Evolutionary conservation across 2,113 vertebrate species (phyloP).

Genomic region (Coracopsis vasa): DNA sequence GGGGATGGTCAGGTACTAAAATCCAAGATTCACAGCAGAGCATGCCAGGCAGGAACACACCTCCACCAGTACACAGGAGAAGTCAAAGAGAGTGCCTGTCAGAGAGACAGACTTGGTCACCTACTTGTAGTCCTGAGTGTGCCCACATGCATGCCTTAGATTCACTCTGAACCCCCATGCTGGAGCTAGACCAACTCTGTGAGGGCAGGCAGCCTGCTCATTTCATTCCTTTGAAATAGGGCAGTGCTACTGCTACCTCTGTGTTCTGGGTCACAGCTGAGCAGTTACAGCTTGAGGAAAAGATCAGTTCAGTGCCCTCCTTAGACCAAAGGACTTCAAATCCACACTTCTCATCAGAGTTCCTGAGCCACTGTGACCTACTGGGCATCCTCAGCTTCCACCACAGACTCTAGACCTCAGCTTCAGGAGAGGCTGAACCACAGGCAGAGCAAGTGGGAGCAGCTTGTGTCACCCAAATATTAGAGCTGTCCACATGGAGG

Average conservation of each 20-base stretch:
- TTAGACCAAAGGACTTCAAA: not conserved
- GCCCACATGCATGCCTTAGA: fast-evolving
- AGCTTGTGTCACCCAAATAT: not conserved
- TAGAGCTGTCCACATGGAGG: not conserved
- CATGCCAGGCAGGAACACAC: not conserved
- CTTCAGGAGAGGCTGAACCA: not conserved
- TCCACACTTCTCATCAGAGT: not conserved
- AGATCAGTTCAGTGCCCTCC: not conserved
- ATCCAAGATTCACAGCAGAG: not conserved
- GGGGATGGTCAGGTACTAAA: not conserved
- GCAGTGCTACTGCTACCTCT: not conserved
- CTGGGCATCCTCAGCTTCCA: not conserved
- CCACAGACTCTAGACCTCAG: not conserved
- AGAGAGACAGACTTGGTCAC: not conserved
- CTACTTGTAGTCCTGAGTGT: not conserved
- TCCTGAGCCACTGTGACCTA: not conserved
- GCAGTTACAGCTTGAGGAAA: not conserved
- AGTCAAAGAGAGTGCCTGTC: not conserved
- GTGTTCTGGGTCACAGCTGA: not conserved
- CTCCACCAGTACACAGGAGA: not conserved
- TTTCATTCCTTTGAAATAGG: not conserved
- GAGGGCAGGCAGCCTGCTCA: not conserved
- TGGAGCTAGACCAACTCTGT: not conserved
- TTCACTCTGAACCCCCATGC: not conserved
- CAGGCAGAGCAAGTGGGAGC: not conserved